phyloP scores from a whole-genome alignment of 2,797 vertebrate species.

The Paramormyrops hopkinsi region DNA sequence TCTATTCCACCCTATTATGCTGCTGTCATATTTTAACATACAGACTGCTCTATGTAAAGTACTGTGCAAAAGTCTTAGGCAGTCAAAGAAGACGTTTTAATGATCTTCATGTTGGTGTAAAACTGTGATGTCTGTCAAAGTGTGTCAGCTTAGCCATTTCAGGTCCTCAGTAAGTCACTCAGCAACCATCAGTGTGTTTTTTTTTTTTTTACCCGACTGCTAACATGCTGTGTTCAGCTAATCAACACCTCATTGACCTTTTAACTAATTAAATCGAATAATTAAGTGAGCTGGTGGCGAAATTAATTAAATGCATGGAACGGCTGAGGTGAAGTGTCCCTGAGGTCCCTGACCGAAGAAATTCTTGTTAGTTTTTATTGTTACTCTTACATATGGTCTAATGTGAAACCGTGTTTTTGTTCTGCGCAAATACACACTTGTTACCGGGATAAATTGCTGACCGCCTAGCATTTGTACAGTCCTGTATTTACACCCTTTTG shows the following conservation, averaged over 20 bases:
- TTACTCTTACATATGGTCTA: neutral
- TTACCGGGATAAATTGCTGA: neutral
- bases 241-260: neutral
- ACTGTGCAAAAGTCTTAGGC: neutral
- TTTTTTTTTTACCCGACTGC: neutral
- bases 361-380: neutral
- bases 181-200: neutral
- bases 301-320: neutral
- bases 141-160: neutral
- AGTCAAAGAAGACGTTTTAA: neutral
- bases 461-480: neutral
- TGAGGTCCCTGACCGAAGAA: neutral
- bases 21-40: neutral
- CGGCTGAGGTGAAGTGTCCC: neutral
- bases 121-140: neutral
- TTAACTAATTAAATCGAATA: neutral
- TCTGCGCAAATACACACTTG: neutral
- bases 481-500: neutral
- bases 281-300: neutral
- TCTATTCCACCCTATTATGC: neutral
- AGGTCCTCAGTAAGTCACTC: neutral
- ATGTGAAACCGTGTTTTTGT: neutral
- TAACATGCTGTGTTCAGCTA: neutral
- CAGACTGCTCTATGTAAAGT: neutral
- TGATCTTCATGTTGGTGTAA: neutral